Evolutionary conservation across 2,888 invertebrate genomes (phyloP).

Genomic region (Oscheius onirici): DNA sequence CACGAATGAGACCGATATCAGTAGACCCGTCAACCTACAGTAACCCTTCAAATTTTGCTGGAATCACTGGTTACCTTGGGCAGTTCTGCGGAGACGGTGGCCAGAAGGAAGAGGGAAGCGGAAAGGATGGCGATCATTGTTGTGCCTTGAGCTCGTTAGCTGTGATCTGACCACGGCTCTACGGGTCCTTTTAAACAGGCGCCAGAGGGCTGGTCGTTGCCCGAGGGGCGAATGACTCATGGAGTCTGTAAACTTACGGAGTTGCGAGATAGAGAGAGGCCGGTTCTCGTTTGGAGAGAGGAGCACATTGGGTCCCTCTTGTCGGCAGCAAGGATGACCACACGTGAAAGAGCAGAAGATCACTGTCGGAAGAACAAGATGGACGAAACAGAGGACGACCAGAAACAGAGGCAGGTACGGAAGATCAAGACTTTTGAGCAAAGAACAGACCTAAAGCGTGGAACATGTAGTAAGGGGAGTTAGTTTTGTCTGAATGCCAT

Average conservation of each 20-base stretch:
- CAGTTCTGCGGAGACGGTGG: constrained; percentile 19
- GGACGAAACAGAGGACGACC: too few relatives aligned
- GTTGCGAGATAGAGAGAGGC: constrained; percentile 13
- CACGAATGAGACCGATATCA: constrained; percentile 14
- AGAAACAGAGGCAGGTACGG: too few relatives aligned
- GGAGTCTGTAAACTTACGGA: constrained; percentile 32
- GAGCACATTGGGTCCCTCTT: too few relatives aligned
- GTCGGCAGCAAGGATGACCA: too few relatives aligned
- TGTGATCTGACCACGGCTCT: not conserved
- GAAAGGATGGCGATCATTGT: constrained; percentile 19
- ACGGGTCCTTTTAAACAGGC: constrained; percentile 17
- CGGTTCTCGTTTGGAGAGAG: constrained; percentile 7
- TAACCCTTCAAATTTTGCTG: not conserved
- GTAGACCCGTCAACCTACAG: not conserved
- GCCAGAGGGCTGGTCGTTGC: constrained; percentile 18
- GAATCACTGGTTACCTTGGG: not conserved
- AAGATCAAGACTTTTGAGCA: too few relatives aligned
- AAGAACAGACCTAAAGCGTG: too few relatives aligned
- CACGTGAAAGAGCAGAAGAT: too few relatives aligned
- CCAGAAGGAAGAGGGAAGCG: constrained; percentile 14
- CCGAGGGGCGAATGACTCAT: constrained; percentile 25
- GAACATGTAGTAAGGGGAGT: too few relatives aligned
- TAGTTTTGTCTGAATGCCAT: too few relatives aligned
- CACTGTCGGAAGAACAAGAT: too few relatives aligned
- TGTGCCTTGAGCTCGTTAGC: not conserved